Percentiles rank a stretch among this genome's conserved stretches.
Evolutionary conservation across 2,888 invertebrate genomes (phyloP).

Genomic region (Bembecia ichneumoniformis): DNA sequence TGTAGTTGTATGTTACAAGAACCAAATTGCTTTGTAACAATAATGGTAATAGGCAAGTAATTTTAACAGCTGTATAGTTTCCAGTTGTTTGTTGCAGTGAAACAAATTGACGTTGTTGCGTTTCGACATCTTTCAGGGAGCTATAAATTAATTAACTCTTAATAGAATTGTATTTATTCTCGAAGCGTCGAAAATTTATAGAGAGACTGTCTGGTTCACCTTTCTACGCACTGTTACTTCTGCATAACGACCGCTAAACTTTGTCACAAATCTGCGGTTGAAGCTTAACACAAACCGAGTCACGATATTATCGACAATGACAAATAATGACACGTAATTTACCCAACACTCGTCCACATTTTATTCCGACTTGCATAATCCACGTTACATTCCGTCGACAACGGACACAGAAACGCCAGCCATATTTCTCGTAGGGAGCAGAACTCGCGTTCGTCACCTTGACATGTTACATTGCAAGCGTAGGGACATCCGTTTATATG

Average conservation of each 20-base stretch:
- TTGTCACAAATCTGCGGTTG: neutral
- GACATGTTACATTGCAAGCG: constrained; percentile 1
- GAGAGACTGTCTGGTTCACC: neutral
- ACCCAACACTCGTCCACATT: constrained; percentile 64
- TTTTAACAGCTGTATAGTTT: neutral
- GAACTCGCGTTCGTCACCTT: constrained; percentile 14
- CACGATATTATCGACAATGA: constrained; percentile 6
- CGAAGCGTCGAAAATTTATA: neutral
- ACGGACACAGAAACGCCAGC: constrained; percentile 54
- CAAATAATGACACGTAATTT: constrained; percentile 25
- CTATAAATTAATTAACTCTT: neutral
- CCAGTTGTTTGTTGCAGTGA: neutral
- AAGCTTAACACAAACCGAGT: neutral
- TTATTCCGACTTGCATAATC: constrained; percentile 67
- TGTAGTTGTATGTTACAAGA: no score
- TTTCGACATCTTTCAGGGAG: neutral
- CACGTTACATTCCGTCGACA: constrained; percentile 65
- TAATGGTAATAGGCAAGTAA: neutral
- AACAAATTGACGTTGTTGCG: neutral
- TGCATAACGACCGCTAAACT: neutral
- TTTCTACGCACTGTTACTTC: neutral
- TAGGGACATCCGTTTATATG: neutral
- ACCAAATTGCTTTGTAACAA: no score
- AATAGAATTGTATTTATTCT: neutral
- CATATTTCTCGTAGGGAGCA: constrained; percentile 38